Base-by-base conservation (phyloP, 2,113 vertebrate species). In the Baryphthengus martii region DNA sequence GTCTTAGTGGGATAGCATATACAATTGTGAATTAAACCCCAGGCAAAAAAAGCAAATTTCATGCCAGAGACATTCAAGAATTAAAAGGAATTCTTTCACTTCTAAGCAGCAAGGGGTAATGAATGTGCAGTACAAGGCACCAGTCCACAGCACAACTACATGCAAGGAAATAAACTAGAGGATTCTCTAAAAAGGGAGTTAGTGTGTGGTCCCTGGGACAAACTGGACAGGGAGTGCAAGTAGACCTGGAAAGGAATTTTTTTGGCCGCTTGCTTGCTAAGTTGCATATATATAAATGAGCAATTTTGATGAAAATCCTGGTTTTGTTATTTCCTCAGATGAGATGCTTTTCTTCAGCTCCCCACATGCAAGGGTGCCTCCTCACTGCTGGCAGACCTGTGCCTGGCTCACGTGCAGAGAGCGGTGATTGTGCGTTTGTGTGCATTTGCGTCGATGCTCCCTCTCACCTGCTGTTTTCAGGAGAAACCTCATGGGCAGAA, bases 391-490 rank as follows among this genome's bases (percentile, higher is more conserved):
- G 29, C 23, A 66, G 35, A 44, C 7, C 20, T 1, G 0, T 20
- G 19, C 4, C 17, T 58, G 37, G 21, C 21, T 74, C 17, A 71
- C 24, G 10, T 18, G 39, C 0, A 0, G 4, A 33, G 20, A 6
- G 1, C 2, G 7, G 14, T 8, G 3, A 13, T 11, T 29, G 20
- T 14, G 10, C 24, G 2, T 20, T 37, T 53, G 20, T 9, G 9
- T 10, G 4, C 29, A 12, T 2, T 0, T 3, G 6, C 29, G 6
- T 33, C 33, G 3, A 2, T 0, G 1, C 10, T 85, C 3, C 23
- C 37, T 58, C 17, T 50, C 0, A n/a, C n/a, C n/a, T n/a, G n/a
- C n/a, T n/a, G 26, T 31, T 56, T 72, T 82, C 35, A 55, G 50
- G 31, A 68, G 52, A 84, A 91, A 40, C 6, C 19, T 40, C 3